A percentile compares a stretch with the other conserved stretches of the same genome.
Conservation (phyloP, 2,797 vertebrate species). For the Spheniscus humboldti region DNA sequence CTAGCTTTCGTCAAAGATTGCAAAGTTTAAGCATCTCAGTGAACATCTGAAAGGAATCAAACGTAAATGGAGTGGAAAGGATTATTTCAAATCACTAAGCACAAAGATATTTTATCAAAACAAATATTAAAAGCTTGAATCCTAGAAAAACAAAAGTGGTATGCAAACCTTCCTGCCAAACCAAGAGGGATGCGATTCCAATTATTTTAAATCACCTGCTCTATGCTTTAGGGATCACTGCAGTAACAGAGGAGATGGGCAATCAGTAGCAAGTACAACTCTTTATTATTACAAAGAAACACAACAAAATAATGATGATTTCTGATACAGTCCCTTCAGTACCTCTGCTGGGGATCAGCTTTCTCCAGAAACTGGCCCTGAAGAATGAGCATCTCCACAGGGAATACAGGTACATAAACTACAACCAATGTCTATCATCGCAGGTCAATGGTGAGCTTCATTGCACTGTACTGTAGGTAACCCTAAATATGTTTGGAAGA, state of each 20-base stretch:
- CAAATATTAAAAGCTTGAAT: neutral
- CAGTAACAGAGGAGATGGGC: neutral
- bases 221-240: neutral
- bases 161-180: neutral
- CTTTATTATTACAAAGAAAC: neutral
- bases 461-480: neutral
- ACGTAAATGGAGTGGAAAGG: neutral
- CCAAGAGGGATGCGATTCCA: neutral
- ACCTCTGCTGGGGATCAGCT: neutral
- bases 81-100: neutral
- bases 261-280: neutral
- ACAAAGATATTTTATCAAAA: neutral
- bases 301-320: neutral
- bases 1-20: neutral
- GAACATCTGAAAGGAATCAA: neutral
- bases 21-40: neutral
- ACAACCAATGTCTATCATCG: rapidly evolving
- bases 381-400: neutral
- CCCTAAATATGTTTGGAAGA: neutral
- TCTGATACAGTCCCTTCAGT: neutral
- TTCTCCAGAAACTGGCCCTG: neutral
- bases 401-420: rapidly evolving
- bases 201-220: neutral
- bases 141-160: neutral
- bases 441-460: neutral